Percentiles rank a stretch among this genome's conserved stretches.
phyloP scores from a whole-genome alignment of 2,113 vertebrate species.

The Cavia aperea region DNA sequence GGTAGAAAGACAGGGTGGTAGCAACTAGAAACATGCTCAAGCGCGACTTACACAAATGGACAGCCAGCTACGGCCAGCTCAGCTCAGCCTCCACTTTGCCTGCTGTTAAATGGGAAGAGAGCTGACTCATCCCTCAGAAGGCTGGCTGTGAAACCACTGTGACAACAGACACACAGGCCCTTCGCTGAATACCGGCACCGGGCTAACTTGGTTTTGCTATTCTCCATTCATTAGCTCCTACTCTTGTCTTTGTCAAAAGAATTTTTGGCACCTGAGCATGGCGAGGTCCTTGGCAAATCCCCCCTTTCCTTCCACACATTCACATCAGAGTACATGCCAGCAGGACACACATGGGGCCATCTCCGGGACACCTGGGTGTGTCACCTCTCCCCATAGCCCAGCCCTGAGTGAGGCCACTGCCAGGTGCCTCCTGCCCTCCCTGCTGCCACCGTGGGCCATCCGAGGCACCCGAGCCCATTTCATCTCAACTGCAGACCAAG shows the following conservation, averaged over 20 bases:
- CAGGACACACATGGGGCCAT: fast-evolving
- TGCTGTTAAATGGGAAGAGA: neutral
- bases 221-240: neutral
- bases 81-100: neutral
- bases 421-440: neutral
- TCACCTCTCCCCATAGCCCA: neutral
- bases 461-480: neutral
- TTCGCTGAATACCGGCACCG: neutral
- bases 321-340: neutral
- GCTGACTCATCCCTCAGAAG: neutral
- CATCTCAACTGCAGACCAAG: fast-evolving
- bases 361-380: neutral
- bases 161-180: fast-evolving
- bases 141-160: fast-evolving
- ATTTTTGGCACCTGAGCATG: neutral
- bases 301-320: neutral
- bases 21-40: neutral
- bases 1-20: neutral
- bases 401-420: too few species aligned
- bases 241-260: neutral
- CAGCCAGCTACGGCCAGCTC: too few species aligned
- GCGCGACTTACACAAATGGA: neutral
- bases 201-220: neutral
- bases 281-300: neutral
- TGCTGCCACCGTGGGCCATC: neutral